Evolutionary conservation across 2,113 vertebrate genomes (phyloP), one percentile per base, ranked within the genome.

Genomic region (Strix uralensis): DNA sequence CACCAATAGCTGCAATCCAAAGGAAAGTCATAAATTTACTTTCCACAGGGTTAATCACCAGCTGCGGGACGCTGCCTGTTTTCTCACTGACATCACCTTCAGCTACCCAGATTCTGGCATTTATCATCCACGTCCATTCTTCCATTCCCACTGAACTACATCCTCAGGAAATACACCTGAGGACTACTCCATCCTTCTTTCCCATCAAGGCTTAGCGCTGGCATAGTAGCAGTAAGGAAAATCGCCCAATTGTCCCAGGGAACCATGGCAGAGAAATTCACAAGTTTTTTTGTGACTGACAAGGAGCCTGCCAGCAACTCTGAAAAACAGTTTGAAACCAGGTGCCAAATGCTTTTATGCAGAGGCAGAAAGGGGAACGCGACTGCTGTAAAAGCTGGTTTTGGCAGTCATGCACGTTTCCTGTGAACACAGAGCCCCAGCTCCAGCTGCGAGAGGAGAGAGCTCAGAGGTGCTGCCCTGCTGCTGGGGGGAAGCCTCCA

Each of bases 271-370:
- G 20, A 88, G 46, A 86, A 86, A 93, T 34, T 21, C 63, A 69
- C 46, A 88, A 85, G 40, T 7, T 13, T 65, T 70, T 92, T 27
- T 72, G 77, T 57, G 78, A 91, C 78, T 46, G 78, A 82, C 61
- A 69, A 69, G 58, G 2, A 89, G 42, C 78, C 62, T 63, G 62
- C 49, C 62, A 90, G 59, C 32, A 80, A n/a, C 32, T 38, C 49
- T 5, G 25, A 38, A 73, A n/a, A 74, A 23, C 61, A 75, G 49
- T 49, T 65, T 86, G 71, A 88, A 94, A 69, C 23, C 89, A 92
- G 80, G 81, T 85, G 93, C 47, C 84, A 81, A 91, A 65, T 16
- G 49, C 54, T 87, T 65, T 91, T 59, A 47, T 40, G 29, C 62
- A 73, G 86, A 84, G 42, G 70, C 61, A 87, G 77, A 44, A 52